Evolutionary conservation across 2,888 invertebrate genomes (phyloP).

Genomic region (Leucoma salicis): DNA sequence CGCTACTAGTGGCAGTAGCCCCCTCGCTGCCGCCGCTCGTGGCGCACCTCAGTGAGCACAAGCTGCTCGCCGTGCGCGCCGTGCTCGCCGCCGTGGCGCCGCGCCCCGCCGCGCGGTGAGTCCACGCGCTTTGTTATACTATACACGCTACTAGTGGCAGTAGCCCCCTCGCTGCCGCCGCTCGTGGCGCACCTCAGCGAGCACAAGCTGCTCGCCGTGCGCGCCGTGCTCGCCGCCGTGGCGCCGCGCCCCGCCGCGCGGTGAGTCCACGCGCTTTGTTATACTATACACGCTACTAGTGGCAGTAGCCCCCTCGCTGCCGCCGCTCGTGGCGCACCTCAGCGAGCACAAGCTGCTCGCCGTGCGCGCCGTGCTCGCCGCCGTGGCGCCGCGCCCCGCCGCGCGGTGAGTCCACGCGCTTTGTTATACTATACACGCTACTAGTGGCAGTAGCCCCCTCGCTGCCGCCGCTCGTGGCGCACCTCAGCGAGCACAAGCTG

Average conservation of each 20-base stretch:
- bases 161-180: conserved; percentile 92
- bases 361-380: conserved; percentile 52
- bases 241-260: conserved; percentile 8
- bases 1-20: too few species aligned
- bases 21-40: conserved; percentile 92
- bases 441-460: too few species aligned
- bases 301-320: too few species aligned
- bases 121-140: neutral
- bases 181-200: conserved; percentile 95
- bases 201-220: conserved; percentile 86
- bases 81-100: conserved; percentile 36
- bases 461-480: conserved; percentile 92
- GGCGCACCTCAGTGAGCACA: conserved; percentile 95
- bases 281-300: too few species aligned
- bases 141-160: too few species aligned
- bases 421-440: too few species aligned
- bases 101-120: neutral
- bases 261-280: neutral
- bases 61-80: conserved; percentile 83
- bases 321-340: conserved; percentile 93
- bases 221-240: conserved; percentile 44
- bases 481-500: conserved; percentile 95
- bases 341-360: conserved; percentile 92
- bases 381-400: conserved; percentile 14
- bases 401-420: neutral